Evolutionary conservation across 2,797 vertebrate species (phyloP).

Genomic region (Lindbergichthys nudifrons): DNA sequence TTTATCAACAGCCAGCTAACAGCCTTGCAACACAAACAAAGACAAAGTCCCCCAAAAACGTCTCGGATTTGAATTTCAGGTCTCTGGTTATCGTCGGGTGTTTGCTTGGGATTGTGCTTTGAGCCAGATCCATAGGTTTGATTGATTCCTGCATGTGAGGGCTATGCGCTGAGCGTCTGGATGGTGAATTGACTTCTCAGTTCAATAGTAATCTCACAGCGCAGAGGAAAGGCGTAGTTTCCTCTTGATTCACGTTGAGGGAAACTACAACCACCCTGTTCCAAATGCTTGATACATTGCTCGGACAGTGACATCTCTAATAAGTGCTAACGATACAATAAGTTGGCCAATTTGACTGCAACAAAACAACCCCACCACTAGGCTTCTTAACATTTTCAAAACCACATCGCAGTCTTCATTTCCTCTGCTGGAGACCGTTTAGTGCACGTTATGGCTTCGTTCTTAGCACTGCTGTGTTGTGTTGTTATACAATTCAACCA

Average conservation of each 20-base stretch:
- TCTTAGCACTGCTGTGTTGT: not conserved
- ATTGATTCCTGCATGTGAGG: slow-evolving; percentile 43
- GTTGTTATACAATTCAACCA: too few relatives aligned
- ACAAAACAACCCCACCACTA: not conserved
- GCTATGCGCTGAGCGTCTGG: not conserved
- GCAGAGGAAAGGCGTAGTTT: not conserved
- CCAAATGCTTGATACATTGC: not conserved
- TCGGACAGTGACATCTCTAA: not conserved
- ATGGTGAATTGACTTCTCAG: slow-evolving; percentile 39
- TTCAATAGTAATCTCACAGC: slow-evolving; percentile 48
- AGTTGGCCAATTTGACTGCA: not conserved
- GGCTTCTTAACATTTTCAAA: not conserved
- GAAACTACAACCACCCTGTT: not conserved
- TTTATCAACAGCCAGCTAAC: slow-evolving; percentile 52
- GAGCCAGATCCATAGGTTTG: slow-evolving; percentile 32
- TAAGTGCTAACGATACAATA: not conserved
- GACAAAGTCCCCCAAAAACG: slow-evolving; percentile 7
- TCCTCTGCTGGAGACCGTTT: slow-evolving; percentile 5
- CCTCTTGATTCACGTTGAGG: slow-evolving; percentile 1
- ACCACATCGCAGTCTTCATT: not conserved
- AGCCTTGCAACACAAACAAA: slow-evolving; percentile 12
- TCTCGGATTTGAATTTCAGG: slow-evolving; percentile 29
- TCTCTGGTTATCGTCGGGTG: slow-evolving; percentile 29
- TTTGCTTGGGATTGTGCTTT: slow-evolving; percentile 5
- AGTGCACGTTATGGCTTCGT: not conserved